Evolutionary conservation across 2,888 invertebrate species (phyloP), one percentile per base, ranked within the genome.

Genomic region (Hartigia nigra): DNA sequence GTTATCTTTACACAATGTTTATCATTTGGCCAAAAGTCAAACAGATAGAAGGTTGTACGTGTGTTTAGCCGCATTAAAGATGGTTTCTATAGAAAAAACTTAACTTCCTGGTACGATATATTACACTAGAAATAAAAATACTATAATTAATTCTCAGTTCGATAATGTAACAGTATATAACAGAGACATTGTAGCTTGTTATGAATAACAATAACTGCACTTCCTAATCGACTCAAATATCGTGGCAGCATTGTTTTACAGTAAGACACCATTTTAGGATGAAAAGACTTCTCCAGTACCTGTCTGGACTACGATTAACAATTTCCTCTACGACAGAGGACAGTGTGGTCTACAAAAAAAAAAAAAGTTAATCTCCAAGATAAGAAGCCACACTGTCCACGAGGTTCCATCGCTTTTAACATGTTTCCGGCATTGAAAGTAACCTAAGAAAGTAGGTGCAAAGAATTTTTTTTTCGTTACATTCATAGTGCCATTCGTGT

Each of bases 181-280:
- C 55, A 23, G 55, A 55, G 23, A 55, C 55, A 23, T 4, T 23
- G 9, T 55, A 55, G 9, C 23, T 23, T 55, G 23, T 55, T 23
- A 23, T 72, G 72, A 72, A 72, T 72, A 34, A 72, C 12, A 72
- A 72, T 72, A 70, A 72, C 72, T 12, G 72, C 34, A 12, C 32
- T 31, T 72, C 31, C 12, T 72, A 31, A 23, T 69, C 69, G 12
- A 72, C 31, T 31, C 12, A 31, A 14, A 72, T 32, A 34, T 12
- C 31, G 72, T 72, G 72, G 12, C 72, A 32, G 31, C 32, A 72
- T 31, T 9, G 72, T 72, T 72, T 72, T 34, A 32, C 72, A 34
- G 31, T 72, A 55, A 55, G 55, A 23, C 23, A 23, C 55, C 55
- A 55, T 55, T 55, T 23, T 55, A 55, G 55, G 55, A 55, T 55